Evolutionary conservation across 2,888 invertebrate species (phyloP), one percentile per base, ranked within the genome.

Genomic region (Creontiades dilutus): DNA sequence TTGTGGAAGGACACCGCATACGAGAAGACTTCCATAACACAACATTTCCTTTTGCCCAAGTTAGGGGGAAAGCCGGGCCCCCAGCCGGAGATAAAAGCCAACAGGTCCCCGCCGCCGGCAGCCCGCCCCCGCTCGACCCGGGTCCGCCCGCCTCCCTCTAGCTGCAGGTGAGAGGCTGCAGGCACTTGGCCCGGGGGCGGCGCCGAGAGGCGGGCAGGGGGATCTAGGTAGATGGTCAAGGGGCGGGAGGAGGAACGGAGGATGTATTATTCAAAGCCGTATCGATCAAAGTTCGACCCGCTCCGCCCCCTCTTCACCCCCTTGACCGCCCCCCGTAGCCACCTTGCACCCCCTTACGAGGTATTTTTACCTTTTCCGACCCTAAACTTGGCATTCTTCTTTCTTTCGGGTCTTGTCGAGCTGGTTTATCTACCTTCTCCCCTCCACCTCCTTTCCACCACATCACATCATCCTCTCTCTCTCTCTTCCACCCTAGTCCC

Each of bases 191-290:
- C 61, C 19, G 61, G 16, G 61, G 61, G 61, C 19, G 61, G 61
- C 61, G n/a, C 61, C 19, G n/a, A n/a, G n/a, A 9, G 19, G 16
- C 19, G 16, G 19, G n/a, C 2, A 16, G 61, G n/a, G 16, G 61
- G 52, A 52, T 52, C 52, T 52, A 52, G 16, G 52, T 52, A 16
- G 52, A 52, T 12, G 52, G 52, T 12, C 14, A 52, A 52, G 52
- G 52, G 52, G 16, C 2, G 52, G 52, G 1, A 12, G 52, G 52
- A 19, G 19, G 75, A 19, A 75, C 75, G n/a, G 12, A 28, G 76
- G 76, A 76, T 76, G 76, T 76, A 76, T 76, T 76, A 76, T 76
- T 76, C 76, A 76, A 76, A 76, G 76, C 76, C 14, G 28, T 76
- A 76, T 76, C 76, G 76, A 76, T 76, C 76, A 76, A 28, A 14